Conservation (phyloP, 2,797 vertebrate species). For the Botia almorhae region DNA sequence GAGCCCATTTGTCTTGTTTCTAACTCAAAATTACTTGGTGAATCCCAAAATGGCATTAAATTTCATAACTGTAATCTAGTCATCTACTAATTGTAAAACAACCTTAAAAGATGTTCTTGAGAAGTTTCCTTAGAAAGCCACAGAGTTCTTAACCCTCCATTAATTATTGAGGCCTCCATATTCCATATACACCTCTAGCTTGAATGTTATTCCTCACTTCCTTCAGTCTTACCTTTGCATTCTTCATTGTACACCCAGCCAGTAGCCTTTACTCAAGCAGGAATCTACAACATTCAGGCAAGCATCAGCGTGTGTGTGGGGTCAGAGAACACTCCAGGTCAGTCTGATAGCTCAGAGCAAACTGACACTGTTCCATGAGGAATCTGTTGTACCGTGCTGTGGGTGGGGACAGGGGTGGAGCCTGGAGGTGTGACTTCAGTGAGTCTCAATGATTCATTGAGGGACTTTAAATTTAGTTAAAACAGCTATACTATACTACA, state of each 20-base stretch:
- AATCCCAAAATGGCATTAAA: no score
- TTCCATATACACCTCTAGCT: neutral
- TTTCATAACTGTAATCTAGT: neutral
- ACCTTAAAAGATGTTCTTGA: neutral
- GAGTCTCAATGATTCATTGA: neutral
- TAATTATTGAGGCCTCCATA: neutral
- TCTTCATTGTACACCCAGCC: slow-evolving; percentile 24
- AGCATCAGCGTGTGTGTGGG: neutral
- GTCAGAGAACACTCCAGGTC: slow-evolving; percentile 5
- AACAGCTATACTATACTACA: neutral
- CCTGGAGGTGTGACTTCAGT: slow-evolving; percentile 29
- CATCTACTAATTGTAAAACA: neutral
- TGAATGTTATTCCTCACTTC: neutral
- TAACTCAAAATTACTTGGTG: neutral
- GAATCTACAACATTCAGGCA: slow-evolving; percentile 23
- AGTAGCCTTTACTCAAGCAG: neutral
- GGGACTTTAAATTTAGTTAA: neutral
- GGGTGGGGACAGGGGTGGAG: slow-evolving; percentile 38
- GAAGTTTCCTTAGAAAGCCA: neutral
- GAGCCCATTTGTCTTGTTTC: neutral
- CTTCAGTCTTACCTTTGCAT: slow-evolving; percentile 31
- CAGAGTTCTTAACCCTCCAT: neutral
- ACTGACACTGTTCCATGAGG: slow-evolving; percentile 38
- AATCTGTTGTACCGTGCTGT: slow-evolving; percentile 4
- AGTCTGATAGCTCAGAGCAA: slow-evolving; percentile 23